Evolutionary conservation across 1,140 invertebrate species (phyloP), one percentile per base, ranked within the genome.

Genomic region (Carcinoscorpius rotundicauda): DNA sequence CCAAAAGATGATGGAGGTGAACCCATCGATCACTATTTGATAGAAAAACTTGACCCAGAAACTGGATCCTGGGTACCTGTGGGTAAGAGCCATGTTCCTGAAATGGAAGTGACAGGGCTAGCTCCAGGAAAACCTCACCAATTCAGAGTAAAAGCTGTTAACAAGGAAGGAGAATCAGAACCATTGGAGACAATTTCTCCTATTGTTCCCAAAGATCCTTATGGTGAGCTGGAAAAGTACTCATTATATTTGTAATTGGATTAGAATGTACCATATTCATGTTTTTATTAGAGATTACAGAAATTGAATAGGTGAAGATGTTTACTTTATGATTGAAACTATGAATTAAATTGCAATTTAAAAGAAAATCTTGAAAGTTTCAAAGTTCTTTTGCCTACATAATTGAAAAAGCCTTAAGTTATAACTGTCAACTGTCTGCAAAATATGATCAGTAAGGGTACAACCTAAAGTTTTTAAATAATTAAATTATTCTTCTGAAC

Each of bases 131-230:
- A 98, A 75, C 91, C 97, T 73, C 99, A 99, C 77, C 91, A 97
- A 80, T 99, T 99, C 86, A 83, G 96, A 63, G 95, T 99, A 3
- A 95, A 95, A 73, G 97, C 97, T 9, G 78, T 97, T 6, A 99
- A 99, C 76, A 93, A 92, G 71, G 92, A 98, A 80, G 97, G 97
- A 51, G 91, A 95, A 78, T 97, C 94, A n/a, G 93, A 97, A 74
- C 95, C 95, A 9, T 82, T 71, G 78, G 49, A 90, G 73, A 93
- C 94, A 6, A 91, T 91, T 52, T 84, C 85, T 73, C 80, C 86
- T 0, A 90, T 87, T 58, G 74, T 86, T 82, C 89, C 64, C 50
- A 71, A 71, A 52, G 70, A 71, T 70, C 70, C 70, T 5, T 71
- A 66, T 58, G 64, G 68, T 71, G 60, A 63, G 68, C 29, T 97